Conservation (phyloP, 2,113 vertebrate genomes). For the Mustela lutreola region DNA sequence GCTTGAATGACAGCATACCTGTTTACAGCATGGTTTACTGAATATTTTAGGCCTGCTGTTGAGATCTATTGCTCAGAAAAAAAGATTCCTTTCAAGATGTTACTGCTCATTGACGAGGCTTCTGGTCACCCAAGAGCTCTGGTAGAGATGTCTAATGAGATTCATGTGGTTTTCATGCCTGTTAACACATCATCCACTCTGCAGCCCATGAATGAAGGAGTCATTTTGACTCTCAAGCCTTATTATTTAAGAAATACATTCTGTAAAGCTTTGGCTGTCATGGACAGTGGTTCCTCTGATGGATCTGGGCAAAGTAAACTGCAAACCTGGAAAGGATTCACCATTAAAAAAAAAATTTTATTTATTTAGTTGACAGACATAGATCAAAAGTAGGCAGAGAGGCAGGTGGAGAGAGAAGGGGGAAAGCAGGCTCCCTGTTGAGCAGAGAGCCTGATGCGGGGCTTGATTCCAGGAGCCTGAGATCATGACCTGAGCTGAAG, state of each 20-base stretch:
- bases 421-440: too few relatives aligned
- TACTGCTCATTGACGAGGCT: background rate
- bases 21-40: background rate
- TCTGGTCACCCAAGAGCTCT: background rate
- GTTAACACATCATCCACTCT: background rate
- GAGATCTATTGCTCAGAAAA: background rate
- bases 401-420: too few relatives aligned
- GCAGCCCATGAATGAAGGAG: background rate
- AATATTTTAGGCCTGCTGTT: background rate
- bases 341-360: too few relatives aligned
- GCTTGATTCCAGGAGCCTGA: too few relatives aligned
- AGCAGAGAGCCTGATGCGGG: too few relatives aligned
- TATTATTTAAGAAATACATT: background rate
- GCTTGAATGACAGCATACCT: background rate
- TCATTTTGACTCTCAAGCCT: background rate
- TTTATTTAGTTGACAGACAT: too few relatives aligned
- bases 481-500: too few relatives aligned
- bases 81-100: background rate
- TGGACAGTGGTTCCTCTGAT: background rate
- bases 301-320: background rate
- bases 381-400: too few relatives aligned
- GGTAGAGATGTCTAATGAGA: background rate
- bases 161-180: background rate
- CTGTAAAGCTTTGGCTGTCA: background rate
- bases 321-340: background rate